These are phyloP conservation scores for Streblospio benedicti DNA, from an alignment of 1,140 invertebrate species.

Conservation along the genomic window DNA sequence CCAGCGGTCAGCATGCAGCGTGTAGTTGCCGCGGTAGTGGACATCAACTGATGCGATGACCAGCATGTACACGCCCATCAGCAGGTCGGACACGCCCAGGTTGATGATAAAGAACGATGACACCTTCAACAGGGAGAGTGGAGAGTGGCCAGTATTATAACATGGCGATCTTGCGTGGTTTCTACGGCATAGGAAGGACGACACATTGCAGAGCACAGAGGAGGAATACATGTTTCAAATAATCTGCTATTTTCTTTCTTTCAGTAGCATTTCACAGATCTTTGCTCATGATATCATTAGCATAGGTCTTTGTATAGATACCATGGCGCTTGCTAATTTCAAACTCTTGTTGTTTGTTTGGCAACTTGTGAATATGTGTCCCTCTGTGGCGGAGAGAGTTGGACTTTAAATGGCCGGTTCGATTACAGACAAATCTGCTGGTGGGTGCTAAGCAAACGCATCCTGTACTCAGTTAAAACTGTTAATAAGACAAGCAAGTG, in stretches of 20 bases:
- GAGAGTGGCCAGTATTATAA: no score
- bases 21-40: conserved; percentile 27
- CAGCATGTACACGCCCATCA: conserved; percentile 35
- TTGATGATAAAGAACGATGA: conserved; percentile 24
- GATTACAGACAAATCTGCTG: neutral
- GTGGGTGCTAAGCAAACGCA: no score
- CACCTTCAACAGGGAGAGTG: no score
- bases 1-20: conserved; percentile 27
- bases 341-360: no score
- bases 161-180: no score
- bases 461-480: neutral
- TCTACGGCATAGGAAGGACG: neutral
- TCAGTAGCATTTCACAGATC: neutral
- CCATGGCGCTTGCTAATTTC: no score
- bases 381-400: no score
- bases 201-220: neutral
- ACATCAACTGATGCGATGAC: conserved; percentile 31
- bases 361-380: no score
- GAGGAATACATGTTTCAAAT: neutral
- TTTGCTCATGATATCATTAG: neutral
- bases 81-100: conserved; percentile 29
- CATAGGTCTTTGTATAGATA: neutral
- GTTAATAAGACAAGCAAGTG: neutral
- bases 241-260: neutral
- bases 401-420: no score